Evolutionary conservation across 2,888 invertebrate species (phyloP), one percentile per base, ranked within the genome.

Genomic region (Petrolisthes cinctipes): DNA sequence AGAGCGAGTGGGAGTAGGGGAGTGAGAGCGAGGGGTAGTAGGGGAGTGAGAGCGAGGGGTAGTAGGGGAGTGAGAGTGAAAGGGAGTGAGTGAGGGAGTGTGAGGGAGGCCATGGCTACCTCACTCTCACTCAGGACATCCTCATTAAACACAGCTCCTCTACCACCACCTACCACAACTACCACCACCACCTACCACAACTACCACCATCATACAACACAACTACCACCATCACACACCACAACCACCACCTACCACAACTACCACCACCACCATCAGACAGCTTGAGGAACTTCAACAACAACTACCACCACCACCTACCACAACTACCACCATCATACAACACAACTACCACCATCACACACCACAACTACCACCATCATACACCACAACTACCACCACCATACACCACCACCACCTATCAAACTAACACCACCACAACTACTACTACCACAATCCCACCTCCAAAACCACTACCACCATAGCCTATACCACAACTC

Each of bases 51-150:
- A 37, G 37, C 0, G 37, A 37, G 37, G 2, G 37, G 37, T 37
- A 37, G 37, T 37, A 37, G 37, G 37, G 37, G 37, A 37, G 37
- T 37, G 37, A 37, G 37, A 37, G 37, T 37, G 37, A 37, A 37
- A 68, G 53, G 9, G 82, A 54, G 57, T 5, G 83, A 11, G 61
- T 5, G 83, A 11, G 61, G 20, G 56, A 51, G 73, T 53, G 53
- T 51, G 54, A 51, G 83, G 37, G 23, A 54, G 37, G 85, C 9
- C 37, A n/a, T 23, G 71, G 54, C 23, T 23, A 23, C 56, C 80
- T 68, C 66, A 53, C 37, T 68, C 71, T 82, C 68, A 82, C 75
- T 57, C 88, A 84, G 83, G 84, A 84, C 88, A 80, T 84, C 83
- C 88, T 88, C 66, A 84, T 85, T 84, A 87, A 53, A n/a, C 81